Percentiles rank a stretch among this genome's conserved stretches.
Evolutionary conservation across 1,140 invertebrate species (phyloP).

Genomic region (Gryon sp.): DNA sequence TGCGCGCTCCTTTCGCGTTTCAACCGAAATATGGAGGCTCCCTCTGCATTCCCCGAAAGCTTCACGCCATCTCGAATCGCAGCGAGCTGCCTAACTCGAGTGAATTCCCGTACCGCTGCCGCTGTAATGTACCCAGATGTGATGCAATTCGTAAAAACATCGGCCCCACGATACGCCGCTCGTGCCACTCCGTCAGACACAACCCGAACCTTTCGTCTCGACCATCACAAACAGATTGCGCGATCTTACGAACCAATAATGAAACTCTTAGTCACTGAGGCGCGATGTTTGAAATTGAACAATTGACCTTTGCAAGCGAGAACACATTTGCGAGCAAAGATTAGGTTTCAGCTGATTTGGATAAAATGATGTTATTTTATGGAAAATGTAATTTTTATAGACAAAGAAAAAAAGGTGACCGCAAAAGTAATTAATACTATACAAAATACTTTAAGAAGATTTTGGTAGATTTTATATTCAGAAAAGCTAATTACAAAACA

Average conservation of each 20-base stretch:
- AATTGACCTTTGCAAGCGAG: too few species aligned
- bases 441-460: too few species aligned
- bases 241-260: constrained; percentile 1
- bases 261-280: too few species aligned
- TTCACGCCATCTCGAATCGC: constrained; percentile 71
- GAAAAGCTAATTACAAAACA: too few species aligned
- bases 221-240: too few species aligned
- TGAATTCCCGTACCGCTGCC: constrained; percentile 37
- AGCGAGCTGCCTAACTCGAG: constrained; percentile 59
- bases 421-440: too few species aligned
- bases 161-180: neutral
- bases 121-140: constrained; percentile 35
- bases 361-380: too few species aligned
- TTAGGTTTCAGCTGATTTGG: too few species aligned
- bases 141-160: constrained; percentile 56
- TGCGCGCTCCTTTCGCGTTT: constrained; percentile 70
- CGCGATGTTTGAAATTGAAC: neutral
- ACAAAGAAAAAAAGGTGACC: too few species aligned
- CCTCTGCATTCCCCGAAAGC: constrained; percentile 77
- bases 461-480: too few species aligned
- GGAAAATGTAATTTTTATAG: too few species aligned
- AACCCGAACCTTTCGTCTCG: neutral
- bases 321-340: neutral
- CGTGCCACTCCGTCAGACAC: neutral
- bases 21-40: constrained; percentile 76